Percentiles rank a stretch among this genome's conserved stretches.
phyloP scores from a whole-genome alignment of 1,140 invertebrate species.

The Camponotus pennsylvanicus region DNA sequence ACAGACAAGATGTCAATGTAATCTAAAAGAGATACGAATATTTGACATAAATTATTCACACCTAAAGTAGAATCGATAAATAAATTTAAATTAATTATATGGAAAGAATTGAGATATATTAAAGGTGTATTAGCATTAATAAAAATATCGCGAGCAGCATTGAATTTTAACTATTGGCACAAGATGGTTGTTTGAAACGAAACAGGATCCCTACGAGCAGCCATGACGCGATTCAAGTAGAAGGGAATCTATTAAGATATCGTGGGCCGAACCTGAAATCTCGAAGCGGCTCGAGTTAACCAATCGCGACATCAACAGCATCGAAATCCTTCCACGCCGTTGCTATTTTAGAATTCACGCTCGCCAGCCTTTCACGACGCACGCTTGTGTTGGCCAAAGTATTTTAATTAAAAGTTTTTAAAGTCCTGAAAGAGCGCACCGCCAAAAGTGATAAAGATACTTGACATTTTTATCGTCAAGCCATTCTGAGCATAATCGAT shows the following conservation, averaged over 20 bases:
- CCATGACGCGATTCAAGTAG: conserved; percentile 74
- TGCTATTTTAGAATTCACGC: conserved; percentile 65
- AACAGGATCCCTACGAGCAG: conserved; percentile 44
- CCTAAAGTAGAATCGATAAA: neutral
- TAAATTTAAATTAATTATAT: conserved; percentile 21
- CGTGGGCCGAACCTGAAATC: conserved; percentile 79
- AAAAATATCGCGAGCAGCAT: neutral
- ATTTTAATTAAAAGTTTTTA: conserved; percentile 71
- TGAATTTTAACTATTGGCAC: conserved; percentile 18
- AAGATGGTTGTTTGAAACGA: conserved; percentile 43
- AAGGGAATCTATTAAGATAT: conserved; percentile 84
- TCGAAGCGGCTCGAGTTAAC: conserved; percentile 64
- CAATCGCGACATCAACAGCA: conserved; percentile 81
- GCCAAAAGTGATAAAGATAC: conserved; percentile 66
- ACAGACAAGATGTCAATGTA: neutral
- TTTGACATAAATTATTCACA: neutral
- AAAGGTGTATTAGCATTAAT: conserved; percentile 16
- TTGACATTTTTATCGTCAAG: conserved; percentile 71
- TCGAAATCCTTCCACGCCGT: conserved; percentile 50
- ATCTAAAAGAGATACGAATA: neutral
- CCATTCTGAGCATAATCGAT: conserved; percentile 41
- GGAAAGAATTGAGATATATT: neutral
- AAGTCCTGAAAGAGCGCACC: neutral
- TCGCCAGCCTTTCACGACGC: conserved; percentile 28
- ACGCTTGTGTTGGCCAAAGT: conserved; percentile 30